These are phyloP conservation scores for Eurosta solidaginis DNA, from an alignment of 1,140 invertebrate species.

Conservation along the genomic window DNA sequence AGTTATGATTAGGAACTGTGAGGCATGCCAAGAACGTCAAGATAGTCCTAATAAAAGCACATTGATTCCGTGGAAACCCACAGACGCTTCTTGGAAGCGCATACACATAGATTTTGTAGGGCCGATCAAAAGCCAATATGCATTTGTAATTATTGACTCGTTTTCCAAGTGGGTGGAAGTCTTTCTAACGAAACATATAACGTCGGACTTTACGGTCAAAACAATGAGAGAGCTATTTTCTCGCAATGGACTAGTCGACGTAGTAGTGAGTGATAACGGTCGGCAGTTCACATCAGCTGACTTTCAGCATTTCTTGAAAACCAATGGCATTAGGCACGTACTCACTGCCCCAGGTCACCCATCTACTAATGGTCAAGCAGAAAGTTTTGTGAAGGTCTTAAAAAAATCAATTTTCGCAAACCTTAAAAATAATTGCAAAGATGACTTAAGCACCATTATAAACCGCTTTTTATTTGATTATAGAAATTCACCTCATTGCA, in stretches of 20 bases:
- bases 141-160: background rate
- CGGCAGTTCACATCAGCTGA: constrained; percentile 45
- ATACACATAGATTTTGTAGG: constrained; percentile 17
- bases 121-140: background rate
- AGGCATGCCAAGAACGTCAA: background rate
- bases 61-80: constrained; percentile 30
- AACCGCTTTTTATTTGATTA: no score
- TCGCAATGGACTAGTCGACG: background rate
- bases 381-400: constrained; percentile 13
- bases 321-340: background rate
- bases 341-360: background rate
- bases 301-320: constrained; percentile 34
- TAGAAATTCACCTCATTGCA: no score
- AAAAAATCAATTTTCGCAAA: background rate
- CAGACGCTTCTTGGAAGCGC: constrained; percentile 10
- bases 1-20: background rate
- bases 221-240: constrained; percentile 32
- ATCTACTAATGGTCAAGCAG: constrained; percentile 7
- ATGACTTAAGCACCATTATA: no score
- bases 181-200: constrained; percentile 26
- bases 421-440: no score
- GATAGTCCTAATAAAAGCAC: constrained; percentile 30
- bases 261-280: constrained; percentile 42
- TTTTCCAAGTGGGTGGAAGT: constrained; percentile 23
- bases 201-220: background rate